Base-by-base conservation (phyloP, 1,140 invertebrate genomes). In the Formica selysi region DNA sequence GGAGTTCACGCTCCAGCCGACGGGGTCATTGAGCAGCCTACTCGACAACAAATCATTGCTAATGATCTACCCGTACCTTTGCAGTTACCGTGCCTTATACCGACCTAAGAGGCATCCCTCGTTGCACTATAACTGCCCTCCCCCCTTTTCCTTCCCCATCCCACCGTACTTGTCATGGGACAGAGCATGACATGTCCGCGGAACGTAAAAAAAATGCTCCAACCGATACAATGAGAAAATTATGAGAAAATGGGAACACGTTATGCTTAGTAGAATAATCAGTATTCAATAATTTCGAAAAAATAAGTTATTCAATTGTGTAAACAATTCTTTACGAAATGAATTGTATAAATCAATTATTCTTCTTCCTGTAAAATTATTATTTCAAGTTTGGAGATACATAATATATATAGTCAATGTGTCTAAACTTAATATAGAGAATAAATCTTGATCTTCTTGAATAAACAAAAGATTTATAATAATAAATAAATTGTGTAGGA, bases 41-140 rank as follows among this genome's bases (percentile, higher is more conserved):
- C 94, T 93, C 94, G 94, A 93, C 95, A 95, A 95, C 95, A 95
- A 95, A 95, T 95, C 95, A 95, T 94, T 94, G 93, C 94, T 95
- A 95, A 95, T 95, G 95, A 95, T 95, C 95, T 95, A 92, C 90
- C 92, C 94, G 93, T 94, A 90, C 90, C 87, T 91, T 91, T 85
- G 90, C 90, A 86, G 76, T 92, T 91, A 90, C 90, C 91, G 93
- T 94, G 90, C 91, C 92, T 93, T 92, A 93, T 87, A 83, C 81
- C 59, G 48, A 64, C 59, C 26, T 26, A 41, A 81, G 76, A 81
- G 76, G 71, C 86, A 86, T 90, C 89, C 89, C 70, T 74, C 89
- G 57, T 61, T 41, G 54, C 81, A 65, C 78, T 54, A 74, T 62
- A 73, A 44, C 54, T 68, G 71, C 70, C 86, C 88, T 70, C 57